A percentile compares a stretch with the other conserved stretches of the same genome.
These are phyloP conservation scores for Lepidonotus clava DNA, from an alignment of 2,888 invertebrate genomes.

Conservation along the genomic window DNA sequence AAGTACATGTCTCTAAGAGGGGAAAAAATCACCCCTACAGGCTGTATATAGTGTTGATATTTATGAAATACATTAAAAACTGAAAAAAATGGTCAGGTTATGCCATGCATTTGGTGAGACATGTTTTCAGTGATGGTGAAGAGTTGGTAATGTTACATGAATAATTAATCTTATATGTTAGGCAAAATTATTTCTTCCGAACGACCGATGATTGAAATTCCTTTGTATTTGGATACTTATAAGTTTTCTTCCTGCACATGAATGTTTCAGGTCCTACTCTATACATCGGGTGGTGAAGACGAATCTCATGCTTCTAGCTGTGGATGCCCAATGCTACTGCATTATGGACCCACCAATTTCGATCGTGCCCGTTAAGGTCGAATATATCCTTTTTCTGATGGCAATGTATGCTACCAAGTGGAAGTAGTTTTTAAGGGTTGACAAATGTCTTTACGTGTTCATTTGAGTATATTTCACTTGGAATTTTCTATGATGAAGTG, in stretches of 20 bases:
- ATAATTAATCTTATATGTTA: no score
- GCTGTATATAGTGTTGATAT: no score
- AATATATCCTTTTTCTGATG: conserved; percentile 58
- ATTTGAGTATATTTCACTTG: no score
- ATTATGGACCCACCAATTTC: conserved; percentile 48
- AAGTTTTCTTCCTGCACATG: not conserved
- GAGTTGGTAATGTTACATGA: no score
- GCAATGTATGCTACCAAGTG: no score
- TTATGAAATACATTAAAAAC: no score
- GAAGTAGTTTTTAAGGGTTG: no score
- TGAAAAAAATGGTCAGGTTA: not conserved
- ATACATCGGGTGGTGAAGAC: conserved; percentile 61
- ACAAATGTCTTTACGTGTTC: no score
- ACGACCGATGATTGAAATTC: no score
- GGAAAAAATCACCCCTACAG: no score
- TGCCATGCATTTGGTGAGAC: not conserved
- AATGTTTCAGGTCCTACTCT: conserved; percentile 62
- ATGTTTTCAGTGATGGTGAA: conserved; percentile 16
- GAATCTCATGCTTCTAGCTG: conserved; percentile 63
- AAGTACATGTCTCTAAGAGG: no score
- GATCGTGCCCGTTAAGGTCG: conserved; percentile 38
- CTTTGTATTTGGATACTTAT: not conserved
- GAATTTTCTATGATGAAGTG: no score
- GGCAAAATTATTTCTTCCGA: not conserved
- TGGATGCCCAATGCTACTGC: conserved; percentile 62